Evolutionary conservation across 2,113 vertebrate genomes (phyloP), one percentile per base, ranked within the genome.

Genomic region (pig (Sus scrofa)): DNA sequence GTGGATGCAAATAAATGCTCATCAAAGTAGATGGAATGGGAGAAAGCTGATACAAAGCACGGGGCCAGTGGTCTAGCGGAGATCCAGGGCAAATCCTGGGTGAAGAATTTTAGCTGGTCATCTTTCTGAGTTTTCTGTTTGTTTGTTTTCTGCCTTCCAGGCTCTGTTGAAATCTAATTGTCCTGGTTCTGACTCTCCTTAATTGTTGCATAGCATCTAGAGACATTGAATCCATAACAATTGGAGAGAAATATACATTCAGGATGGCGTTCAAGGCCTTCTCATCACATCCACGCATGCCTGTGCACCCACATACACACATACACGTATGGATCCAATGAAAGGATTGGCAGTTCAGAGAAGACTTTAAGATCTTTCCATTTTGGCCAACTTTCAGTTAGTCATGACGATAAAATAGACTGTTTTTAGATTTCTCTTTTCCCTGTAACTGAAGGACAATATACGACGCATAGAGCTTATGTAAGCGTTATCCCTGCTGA

Each of bases 381-480:
- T 62, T 56, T 12, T 86, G 15, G 44, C 18, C 58, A 44, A 67
- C 32, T 87, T 71, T 85, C 67, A 63, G 74, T 62, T 79, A 77
- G 39, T 78, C 67, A 44, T 24, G 16, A 65, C 65, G 78, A 86
- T 65, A 91, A 88, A 85, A 79, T 39, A 71, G n/a, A 74, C 39
- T 83, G 22, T 44, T 14, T 83, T 54, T 7, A 3, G 70, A 62
- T 92, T 95, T 92, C 95, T 96, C 3, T 67, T 92, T 97, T 88
- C 54, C 6, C 16, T 65, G 77, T 84, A 95, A 89, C 74, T 88
- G 32, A 96, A 89, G 74, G 96, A 95, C 95, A 94, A 39, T 94
- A 91, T 97, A 83, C 96, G 93, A 67, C 58, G 88, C 77, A 81
- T 82, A 92, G 86, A 94, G 89, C 81, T 98, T 97, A 91, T 95